Conservation (phyloP, 2,113 vertebrate species). For the Hyperopisus bebe region DNA sequence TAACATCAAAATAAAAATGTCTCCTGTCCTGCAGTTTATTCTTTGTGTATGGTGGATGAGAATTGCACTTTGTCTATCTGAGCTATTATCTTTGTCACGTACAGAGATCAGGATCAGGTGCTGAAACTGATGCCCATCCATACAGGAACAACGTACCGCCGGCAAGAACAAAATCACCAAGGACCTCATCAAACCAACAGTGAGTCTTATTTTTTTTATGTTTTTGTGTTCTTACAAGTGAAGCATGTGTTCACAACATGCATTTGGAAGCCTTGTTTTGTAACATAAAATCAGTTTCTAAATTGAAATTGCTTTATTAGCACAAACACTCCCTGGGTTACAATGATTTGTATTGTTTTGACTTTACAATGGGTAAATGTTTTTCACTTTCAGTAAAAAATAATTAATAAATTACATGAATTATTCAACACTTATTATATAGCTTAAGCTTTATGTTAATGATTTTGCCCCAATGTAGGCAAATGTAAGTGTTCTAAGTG, state of each 20-base stretch:
- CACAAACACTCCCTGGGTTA: no score
- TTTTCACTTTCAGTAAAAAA: no score
- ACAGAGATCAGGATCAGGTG: slow-evolving; percentile 28
- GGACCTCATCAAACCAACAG: slow-evolving; percentile 8
- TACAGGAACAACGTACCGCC: slow-evolving; percentile 16
- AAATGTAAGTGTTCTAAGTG: no score
- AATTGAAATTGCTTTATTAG: not conserved
- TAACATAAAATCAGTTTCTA: not conserved
- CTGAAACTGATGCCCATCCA: slow-evolving; percentile 25
- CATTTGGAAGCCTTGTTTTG: not conserved
- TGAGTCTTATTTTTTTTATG: slow-evolving; percentile 19
- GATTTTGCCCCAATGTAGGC: no score
- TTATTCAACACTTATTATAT: no score
- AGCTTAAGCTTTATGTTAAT: no score
- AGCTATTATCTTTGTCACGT: not conserved
- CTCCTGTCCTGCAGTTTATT: not conserved
- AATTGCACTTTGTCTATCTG: not conserved
- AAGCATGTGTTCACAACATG: not conserved
- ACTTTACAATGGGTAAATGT: no score
- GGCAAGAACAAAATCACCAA: not conserved
- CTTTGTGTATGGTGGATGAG: not conserved
- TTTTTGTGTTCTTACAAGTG: not conserved
- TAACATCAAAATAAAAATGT: not conserved
- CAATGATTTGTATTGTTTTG: no score
- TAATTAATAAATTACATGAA: no score